These are phyloP conservation scores for Lepeophtheirus nordmannii DNA, from an alignment of 2,888 invertebrate genomes.

Conservation along the genomic window DNA sequence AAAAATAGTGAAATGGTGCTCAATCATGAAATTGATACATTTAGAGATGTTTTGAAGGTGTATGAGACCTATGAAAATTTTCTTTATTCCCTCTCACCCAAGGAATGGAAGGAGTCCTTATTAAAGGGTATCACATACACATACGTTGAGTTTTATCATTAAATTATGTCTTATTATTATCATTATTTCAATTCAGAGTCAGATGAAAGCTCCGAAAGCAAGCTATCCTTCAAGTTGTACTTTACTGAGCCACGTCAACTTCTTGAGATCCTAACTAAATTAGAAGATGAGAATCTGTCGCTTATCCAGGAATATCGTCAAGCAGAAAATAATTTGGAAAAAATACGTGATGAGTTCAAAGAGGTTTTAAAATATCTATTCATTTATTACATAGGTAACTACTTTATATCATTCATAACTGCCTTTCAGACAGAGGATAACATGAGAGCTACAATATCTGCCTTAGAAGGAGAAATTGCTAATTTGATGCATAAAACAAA, in stretches of 20 bases:
- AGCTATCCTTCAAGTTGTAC: background rate
- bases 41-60: constrained; percentile 14
- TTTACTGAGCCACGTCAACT: constrained; percentile 21
- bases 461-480: background rate
- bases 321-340: constrained; percentile 7
- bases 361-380: background rate
- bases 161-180: no score
- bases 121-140: background rate
- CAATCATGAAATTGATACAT: constrained; percentile 13
- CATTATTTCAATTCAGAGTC: no score
- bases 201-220: no score
- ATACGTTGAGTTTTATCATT: no score
- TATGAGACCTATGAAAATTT: constrained; percentile 18
- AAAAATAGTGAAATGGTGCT: background rate
- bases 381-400: no score
- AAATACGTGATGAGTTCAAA: background rate
- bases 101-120: constrained; percentile 9
- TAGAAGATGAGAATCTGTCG: constrained; percentile 18
- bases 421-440: background rate
- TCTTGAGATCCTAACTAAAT: background rate
- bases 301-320: constrained; percentile 20
- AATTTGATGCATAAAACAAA: background rate
- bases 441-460: background rate
- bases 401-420: background rate
- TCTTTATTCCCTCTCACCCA: constrained; percentile 12